Evolutionary conservation across 2,888 invertebrate species (phyloP), one percentile per base, ranked within the genome.

Genomic region (Escarpia spicata): DNA sequence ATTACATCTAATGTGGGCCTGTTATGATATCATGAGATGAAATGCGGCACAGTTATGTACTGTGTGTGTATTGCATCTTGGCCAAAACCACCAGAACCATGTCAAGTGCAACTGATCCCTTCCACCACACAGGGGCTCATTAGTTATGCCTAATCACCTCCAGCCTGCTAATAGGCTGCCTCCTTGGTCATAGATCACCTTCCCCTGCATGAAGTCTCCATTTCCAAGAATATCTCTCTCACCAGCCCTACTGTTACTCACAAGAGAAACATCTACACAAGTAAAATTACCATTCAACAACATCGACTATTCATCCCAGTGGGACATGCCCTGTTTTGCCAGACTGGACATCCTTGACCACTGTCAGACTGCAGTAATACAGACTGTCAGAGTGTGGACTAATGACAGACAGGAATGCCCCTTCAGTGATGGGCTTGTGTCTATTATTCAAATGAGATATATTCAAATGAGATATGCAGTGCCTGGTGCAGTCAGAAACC

Each of bases 161-260:
- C 75, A 4, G n/a, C 75, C 19, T 15, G 75, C 19, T 75, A 75
- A 75, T 75, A 19, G n/a, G 26, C 75, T 19, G 75, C 19, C 19
- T 75, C 75, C 75, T 75, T 75, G 75, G 75, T 3, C 75, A 75
- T 75, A 75, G 75, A 75, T 75, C 75, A 75, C 75, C 75, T n/a
- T 75, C 75, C 75, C 19, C 75, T 6, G 19, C 75, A 75, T 15
- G 75, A 19, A 26, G 75, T 75, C 75, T 75, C 19, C 19, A 75
- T 26, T 75, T 75, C 75, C 75, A 2, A 26, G 26, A 26, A 75
- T 75, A 75, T 6, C 4, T 6, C 75, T 26, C 75, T 37, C 75
- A 75, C 26, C 75, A 75, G 4, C 26, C 19, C 19, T 19, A n/a
- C 75, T 75, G n/a, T 26, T 6, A 6, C 19, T 75, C 75, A 26